Evolutionary conservation across 2,797 vertebrate genomes (phyloP).

Genomic region (Knipowitschia caucasica): DNA sequence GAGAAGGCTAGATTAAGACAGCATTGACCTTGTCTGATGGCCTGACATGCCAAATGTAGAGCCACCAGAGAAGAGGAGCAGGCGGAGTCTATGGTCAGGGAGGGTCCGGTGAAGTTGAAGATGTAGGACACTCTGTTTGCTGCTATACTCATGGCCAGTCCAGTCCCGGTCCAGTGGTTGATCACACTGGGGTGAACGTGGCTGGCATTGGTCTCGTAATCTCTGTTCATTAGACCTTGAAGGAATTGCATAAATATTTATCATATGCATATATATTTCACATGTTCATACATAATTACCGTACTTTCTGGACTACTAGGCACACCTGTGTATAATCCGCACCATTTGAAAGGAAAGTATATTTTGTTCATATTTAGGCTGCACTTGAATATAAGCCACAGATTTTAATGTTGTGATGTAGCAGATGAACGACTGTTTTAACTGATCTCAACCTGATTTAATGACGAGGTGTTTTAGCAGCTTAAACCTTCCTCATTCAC

Average conservation of each 20-base stretch:
- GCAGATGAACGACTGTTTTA: no score
- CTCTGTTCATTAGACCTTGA: slow-evolving; percentile 87
- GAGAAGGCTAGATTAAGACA: neutral
- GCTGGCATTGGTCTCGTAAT: slow-evolving; percentile 73
- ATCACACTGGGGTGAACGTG: slow-evolving; percentile 58
- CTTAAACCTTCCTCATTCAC: no score
- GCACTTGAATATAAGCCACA: no score
- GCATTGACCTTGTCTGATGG: slow-evolving; percentile 80
- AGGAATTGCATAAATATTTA: neutral
- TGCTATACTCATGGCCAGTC: slow-evolving; percentile 80
- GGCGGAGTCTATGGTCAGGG: slow-evolving; percentile 83
- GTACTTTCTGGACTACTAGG: no score
- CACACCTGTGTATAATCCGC: no score
- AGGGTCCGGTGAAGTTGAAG: slow-evolving; percentile 87
- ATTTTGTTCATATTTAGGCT: no score
- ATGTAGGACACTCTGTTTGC: slow-evolving; percentile 86
- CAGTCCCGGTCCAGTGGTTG: slow-evolving; percentile 83
- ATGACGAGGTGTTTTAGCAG: no score
- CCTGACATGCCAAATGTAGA: slow-evolving; percentile 79
- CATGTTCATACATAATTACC: no score
- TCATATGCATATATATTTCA: no score
- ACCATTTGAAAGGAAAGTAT: no score
- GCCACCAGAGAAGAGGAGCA: slow-evolving; percentile 87
- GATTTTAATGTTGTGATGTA: no score
- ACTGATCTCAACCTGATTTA: no score